Conservation (phyloP, 2,888 invertebrate genomes). For the Trachelus iudaicus region DNA sequence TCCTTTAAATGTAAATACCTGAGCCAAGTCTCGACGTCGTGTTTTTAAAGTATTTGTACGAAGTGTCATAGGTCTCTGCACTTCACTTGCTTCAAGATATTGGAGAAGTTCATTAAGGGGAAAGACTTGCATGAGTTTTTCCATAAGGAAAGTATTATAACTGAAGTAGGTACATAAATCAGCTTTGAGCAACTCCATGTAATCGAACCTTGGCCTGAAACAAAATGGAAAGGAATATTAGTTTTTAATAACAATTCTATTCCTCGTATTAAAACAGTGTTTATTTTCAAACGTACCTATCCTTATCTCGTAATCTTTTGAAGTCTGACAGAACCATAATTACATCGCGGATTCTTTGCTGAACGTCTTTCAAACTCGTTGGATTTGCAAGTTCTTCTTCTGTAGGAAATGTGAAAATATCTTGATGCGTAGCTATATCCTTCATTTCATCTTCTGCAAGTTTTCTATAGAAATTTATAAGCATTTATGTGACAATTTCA, state of each 20-base stretch:
- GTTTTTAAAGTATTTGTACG: constrained; percentile 96
- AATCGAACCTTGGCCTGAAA: constrained; percentile 81
- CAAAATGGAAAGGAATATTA: constrained; percentile 69
- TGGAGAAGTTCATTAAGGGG: constrained; percentile 88
- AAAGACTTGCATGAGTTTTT: constrained; percentile 89
- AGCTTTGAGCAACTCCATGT: constrained; percentile 79
- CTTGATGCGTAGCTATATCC: constrained; percentile 81
- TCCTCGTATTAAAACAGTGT: constrained; percentile 36
- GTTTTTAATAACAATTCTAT: constrained; percentile 71
- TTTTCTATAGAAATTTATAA: constrained; percentile 64
- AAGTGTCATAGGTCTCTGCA: constrained; percentile 93
- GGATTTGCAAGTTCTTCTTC: constrained; percentile 79
- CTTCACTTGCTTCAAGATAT: constrained; percentile 96
- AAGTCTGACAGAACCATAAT: constrained; percentile 85
- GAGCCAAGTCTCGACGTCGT: constrained; percentile 90
- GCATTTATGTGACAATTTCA: constrained; percentile 11
- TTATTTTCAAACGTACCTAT: constrained; percentile 46
- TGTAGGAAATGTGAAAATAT: constrained; percentile 82
- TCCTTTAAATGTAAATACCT: constrained; percentile 62
- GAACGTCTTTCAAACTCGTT: constrained; percentile 82
- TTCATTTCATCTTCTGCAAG: constrained; percentile 85
- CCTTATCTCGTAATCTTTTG: constrained; percentile 74
- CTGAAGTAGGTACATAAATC: constrained; percentile 96
- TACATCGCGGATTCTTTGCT: constrained; percentile 90
- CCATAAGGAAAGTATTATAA: constrained; percentile 97